phyloP scores from a whole-genome alignment of 2,797 vertebrate species.

The Eulemur rubriventer region DNA sequence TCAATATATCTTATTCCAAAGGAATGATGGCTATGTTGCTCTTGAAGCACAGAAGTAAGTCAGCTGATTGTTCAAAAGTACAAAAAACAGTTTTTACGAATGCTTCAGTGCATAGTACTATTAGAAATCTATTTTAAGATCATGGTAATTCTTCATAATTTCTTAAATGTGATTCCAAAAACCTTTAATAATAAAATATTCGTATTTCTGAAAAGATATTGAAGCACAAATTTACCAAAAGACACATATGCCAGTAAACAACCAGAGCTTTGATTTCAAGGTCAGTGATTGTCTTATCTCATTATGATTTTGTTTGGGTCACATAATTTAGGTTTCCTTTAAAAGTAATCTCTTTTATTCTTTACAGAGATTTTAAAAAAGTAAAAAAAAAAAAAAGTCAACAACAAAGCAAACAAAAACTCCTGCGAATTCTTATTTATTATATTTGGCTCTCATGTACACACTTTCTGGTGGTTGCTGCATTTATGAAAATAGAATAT shows the following conservation, averaged over 20 bases:
- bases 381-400: neutral
- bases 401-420: neutral
- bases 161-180: slow-evolving; percentile 8
- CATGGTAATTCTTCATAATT: neutral
- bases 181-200: neutral
- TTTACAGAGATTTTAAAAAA: neutral
- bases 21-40: neutral
- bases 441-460: neutral
- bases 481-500: neutral
- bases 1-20: neutral
- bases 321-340: neutral
- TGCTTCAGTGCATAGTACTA: neutral
- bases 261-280: neutral
- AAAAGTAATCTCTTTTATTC: neutral
- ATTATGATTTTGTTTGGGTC: neutral
- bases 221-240: neutral
- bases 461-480: neutral
- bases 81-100: neutral
- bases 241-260: neutral
- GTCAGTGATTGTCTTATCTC: neutral
- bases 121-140: neutral
- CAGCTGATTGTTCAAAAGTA: neutral
- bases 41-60: neutral
- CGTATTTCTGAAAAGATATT: neutral
- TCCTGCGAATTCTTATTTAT: neutral